phyloP scores from a whole-genome alignment of 2,888 invertebrate genomes.

The Cheilosia grossa region DNA sequence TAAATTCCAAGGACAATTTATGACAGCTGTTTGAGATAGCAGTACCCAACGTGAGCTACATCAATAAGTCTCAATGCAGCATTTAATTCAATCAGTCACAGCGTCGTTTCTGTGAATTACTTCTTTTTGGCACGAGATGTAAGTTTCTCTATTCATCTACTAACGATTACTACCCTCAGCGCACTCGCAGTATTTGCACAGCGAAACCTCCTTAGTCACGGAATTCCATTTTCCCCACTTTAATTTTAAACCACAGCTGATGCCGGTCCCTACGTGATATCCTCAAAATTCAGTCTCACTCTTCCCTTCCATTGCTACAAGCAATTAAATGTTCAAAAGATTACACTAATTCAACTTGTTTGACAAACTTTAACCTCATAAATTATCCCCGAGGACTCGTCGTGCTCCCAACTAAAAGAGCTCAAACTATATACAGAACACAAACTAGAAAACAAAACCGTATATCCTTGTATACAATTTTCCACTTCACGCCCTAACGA shows the following conservation, averaged over 20 bases:
- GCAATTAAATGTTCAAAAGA: slow-evolving; percentile 63
- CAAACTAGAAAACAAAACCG: slow-evolving; percentile 20
- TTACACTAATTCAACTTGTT: slow-evolving; percentile 65
- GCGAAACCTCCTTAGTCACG: background rate
- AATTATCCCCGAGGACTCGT: slow-evolving; percentile 43
- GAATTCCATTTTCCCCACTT: background rate
- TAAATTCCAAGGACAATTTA: too few relatives aligned
- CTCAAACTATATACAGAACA: background rate
- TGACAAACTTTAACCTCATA: slow-evolving; percentile 61
- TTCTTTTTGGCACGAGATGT: too few relatives aligned
- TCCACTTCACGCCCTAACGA: slow-evolving; percentile 66
- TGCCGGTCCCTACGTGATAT: background rate
- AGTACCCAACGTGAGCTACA: too few relatives aligned
- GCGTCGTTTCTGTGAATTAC: too few relatives aligned
- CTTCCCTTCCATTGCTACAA: background rate
- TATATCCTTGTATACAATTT: slow-evolving; percentile 55
- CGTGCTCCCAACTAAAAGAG: background rate
- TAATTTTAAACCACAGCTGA: slow-evolving; percentile 11
- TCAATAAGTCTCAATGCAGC: too few relatives aligned
- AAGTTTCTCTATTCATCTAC: too few relatives aligned
- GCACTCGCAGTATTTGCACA: too few relatives aligned
- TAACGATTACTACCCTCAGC: too few relatives aligned
- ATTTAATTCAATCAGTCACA: too few relatives aligned
- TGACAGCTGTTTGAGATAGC: too few relatives aligned
- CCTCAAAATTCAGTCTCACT: background rate